A percentile compares a stretch with the other conserved stretches of the same genome.
These are phyloP conservation scores for Pimpla rufipes DNA, from an alignment of 2,888 invertebrate genomes.

Conservation along the genomic window DNA sequence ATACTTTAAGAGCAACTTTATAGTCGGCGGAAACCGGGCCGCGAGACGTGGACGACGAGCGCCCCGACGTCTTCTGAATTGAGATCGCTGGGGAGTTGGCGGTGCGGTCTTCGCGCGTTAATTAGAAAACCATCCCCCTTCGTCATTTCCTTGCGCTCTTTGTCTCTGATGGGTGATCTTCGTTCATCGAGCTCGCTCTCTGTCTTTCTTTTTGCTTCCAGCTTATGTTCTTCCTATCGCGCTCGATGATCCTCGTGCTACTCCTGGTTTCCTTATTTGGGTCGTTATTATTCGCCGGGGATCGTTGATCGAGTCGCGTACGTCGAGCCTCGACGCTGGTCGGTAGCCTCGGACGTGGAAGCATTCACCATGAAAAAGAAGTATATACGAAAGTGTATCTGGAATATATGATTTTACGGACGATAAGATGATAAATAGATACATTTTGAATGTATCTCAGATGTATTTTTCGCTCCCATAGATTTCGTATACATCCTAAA, in stretches of 20 bases:
- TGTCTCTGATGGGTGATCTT: slow-evolving; percentile 10
- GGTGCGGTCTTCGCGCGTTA: slow-evolving; percentile 65
- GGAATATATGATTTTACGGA: too few species aligned
- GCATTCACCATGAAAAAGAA: too few species aligned
- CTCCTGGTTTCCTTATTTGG: background rate
- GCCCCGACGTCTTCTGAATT: slow-evolving; percentile 72
- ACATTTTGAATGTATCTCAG: too few species aligned
- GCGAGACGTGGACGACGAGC: slow-evolving; percentile 37
- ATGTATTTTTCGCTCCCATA: too few species aligned
- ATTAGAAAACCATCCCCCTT: slow-evolving; percentile 64
- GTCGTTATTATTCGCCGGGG: slow-evolving; percentile 59
- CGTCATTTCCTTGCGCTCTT: slow-evolving; percentile 5
- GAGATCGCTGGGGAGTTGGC: slow-evolving; percentile 70
- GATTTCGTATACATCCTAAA: too few species aligned
- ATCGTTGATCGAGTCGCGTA: slow-evolving; percentile 42
- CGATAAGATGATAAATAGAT: too few species aligned
- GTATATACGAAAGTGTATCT: too few species aligned
- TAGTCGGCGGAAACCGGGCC: slow-evolving; percentile 71
- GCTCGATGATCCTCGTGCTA: too few species aligned
- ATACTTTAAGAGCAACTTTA: slow-evolving; percentile 84
- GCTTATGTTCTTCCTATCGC: slow-evolving; percentile 9
- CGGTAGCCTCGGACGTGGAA: slow-evolving; percentile 14
- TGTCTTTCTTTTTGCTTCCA: slow-evolving; percentile 21
- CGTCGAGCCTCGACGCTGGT: slow-evolving; percentile 27
- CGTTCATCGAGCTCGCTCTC: slow-evolving; percentile 11